Evolutionary conservation across 2,888 invertebrate genomes (phyloP).

Genomic region (Tetramorium bicarinatum): DNA sequence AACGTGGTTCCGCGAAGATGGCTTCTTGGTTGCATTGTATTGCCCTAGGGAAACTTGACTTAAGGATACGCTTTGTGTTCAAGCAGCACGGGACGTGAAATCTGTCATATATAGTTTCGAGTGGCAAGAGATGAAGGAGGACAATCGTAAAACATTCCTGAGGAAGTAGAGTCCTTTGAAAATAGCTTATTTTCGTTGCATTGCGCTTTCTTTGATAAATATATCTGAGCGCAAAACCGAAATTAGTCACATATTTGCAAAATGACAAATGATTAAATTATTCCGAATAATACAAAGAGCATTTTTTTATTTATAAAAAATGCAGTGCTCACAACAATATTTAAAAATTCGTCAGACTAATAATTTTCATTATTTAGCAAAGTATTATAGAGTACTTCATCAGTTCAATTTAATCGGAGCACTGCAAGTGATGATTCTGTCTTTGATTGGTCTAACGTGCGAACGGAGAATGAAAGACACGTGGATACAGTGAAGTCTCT

Average conservation of each 20-base stretch:
- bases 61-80: conserved; percentile 67
- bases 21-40: conserved; percentile 65
- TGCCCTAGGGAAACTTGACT: conserved; percentile 67
- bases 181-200: conserved; percentile 6
- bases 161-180: neutral
- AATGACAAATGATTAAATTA: neutral
- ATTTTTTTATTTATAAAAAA: neutral
- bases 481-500: neutral
- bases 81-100: conserved; percentile 59
- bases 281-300: neutral
- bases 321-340: neutral
- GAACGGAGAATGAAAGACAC: neutral
- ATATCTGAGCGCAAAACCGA: neutral
- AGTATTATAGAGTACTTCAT: no score
- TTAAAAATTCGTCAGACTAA: neutral
- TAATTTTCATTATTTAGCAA: conserved; percentile 7
- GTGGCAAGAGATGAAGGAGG: conserved; percentile 22
- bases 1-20: conserved; percentile 59
- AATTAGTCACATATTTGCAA: neutral
- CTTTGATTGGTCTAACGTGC: neutral
- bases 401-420: neutral
- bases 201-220: neutral
- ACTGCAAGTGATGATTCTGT: neutral
- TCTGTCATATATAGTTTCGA: conserved; percentile 65
- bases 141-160: conserved; percentile 30